Evolutionary conservation across 2,113 vertebrate genomes (phyloP).

Genomic region (Oryzias melastigma): DNA sequence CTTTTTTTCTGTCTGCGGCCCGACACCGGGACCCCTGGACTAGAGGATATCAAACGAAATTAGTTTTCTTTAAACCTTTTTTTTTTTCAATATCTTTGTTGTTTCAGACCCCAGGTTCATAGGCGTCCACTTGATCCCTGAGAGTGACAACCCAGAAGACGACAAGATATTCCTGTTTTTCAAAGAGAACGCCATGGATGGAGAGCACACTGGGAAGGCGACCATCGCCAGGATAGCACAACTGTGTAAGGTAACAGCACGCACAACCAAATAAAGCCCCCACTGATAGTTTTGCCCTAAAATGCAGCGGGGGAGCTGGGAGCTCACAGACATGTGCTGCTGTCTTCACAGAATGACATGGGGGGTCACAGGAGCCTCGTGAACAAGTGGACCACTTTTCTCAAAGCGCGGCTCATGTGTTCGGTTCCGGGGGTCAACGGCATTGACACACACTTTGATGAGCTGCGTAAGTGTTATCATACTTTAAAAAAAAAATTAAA

Average conservation of each 20-base stretch:
- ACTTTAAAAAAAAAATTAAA: neutral
- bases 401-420: constrained; percentile 93
- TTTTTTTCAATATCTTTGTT: neutral
- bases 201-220: constrained; percentile 93
- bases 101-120: constrained; percentile 90
- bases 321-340: constrained; percentile 1
- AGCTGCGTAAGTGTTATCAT: constrained; percentile 85
- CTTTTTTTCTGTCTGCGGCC: no score
- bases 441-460: constrained; percentile 97
- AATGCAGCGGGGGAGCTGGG: neutral
- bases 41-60: constrained; percentile 4
- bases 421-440: constrained; percentile 93
- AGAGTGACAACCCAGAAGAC: constrained; percentile 97
- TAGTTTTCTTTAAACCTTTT: constrained; percentile 70
- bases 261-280: constrained; percentile 13
- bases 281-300: neutral
- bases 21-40: no score
- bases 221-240: constrained; percentile 96
- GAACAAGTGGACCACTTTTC: constrained; percentile 98
- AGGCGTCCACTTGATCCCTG: constrained; percentile 89
- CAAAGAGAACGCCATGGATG: constrained; percentile 96
- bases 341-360: constrained; percentile 86
- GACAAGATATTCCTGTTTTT: constrained; percentile 99
- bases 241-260: constrained; percentile 93
- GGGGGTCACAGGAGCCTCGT: constrained; percentile 96